phyloP scores from a whole-genome alignment of 2,888 invertebrate genomes.

The Mesorhabditis spiculigera region DNA sequence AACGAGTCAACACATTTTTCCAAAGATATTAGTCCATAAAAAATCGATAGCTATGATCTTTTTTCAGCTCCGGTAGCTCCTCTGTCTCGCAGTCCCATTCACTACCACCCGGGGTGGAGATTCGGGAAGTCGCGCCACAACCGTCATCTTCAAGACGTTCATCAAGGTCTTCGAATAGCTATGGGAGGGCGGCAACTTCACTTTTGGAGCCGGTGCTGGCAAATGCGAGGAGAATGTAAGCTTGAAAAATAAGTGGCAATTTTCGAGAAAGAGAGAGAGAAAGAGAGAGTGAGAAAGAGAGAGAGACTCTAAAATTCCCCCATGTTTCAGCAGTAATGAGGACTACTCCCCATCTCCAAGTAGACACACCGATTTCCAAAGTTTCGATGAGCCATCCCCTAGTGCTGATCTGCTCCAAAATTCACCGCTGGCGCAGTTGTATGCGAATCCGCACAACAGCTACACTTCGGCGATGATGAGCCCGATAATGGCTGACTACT shows the following conservation, averaged over 20 bases:
- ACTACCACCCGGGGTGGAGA: neutral
- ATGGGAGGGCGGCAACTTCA: neutral
- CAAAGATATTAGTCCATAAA: neutral
- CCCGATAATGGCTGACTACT: constrained; percentile 42
- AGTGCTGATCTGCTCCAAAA: neutral
- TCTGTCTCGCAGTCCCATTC: neutral
- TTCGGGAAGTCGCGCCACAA: neutral
- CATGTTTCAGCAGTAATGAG: neutral
- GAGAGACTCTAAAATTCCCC: neutral
- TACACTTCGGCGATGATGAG: constrained; percentile 56
- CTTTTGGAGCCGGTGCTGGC: neutral
- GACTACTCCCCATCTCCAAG: neutral
- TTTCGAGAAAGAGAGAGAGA: neutral
- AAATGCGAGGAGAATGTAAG: neutral
- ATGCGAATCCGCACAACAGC: constrained; percentile 19
- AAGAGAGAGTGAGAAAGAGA: neutral
- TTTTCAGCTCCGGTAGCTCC: neutral
- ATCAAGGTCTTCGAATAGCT: neutral
- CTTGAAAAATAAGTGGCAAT: neutral
- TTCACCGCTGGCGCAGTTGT: neutral
- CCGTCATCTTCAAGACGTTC: neutral
- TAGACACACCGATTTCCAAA: neutral
- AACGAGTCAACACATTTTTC: neutral
- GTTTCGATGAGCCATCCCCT: neutral
- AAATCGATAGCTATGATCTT: neutral